A percentile compares a stretch with the other conserved stretches of the same genome.
Evolutionary conservation across 2,888 invertebrate genomes (phyloP).

Genomic region (Cryptus viduatorius): DNA sequence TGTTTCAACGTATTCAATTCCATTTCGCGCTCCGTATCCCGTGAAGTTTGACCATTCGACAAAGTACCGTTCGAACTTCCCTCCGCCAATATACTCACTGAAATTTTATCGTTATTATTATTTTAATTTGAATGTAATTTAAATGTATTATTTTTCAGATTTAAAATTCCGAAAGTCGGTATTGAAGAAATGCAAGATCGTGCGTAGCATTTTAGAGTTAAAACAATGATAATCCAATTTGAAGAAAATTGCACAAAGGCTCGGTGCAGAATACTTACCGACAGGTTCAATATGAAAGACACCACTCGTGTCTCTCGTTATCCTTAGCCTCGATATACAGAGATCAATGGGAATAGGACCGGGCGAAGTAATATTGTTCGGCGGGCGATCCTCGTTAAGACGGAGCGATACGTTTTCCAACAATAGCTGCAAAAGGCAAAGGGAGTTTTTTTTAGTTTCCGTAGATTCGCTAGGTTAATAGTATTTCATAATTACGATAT

Average conservation of each 20-base stretch:
- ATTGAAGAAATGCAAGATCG: too few relatives aligned
- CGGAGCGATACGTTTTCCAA: slow-evolving; percentile 92
- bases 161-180: too few relatives aligned
- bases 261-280: slow-evolving; percentile 72
- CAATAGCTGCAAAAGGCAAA: slow-evolving; percentile 86
- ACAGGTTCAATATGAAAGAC: slow-evolving; percentile 90
- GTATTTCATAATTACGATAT: too few relatives aligned
- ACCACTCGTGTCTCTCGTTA: slow-evolving; percentile 91
- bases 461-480: background rate
- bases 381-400: slow-evolving; percentile 93
- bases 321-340: slow-evolving; percentile 89
- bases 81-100: slow-evolving; percentile 74
- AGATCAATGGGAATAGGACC: slow-evolving; percentile 93
- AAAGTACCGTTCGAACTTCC: slow-evolving; percentile 69
- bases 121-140: too few relatives aligned
- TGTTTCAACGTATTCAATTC: slow-evolving; percentile 86
- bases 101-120: slow-evolving; percentile 35
- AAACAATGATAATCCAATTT: too few relatives aligned
- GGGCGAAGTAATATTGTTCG: slow-evolving; percentile 92
- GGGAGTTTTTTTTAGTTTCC: slow-evolving; percentile 15
- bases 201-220: too few relatives aligned
- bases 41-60: slow-evolving; percentile 70
- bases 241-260: too few relatives aligned
- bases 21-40: slow-evolving; percentile 84
- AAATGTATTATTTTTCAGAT: too few relatives aligned